Evolutionary conservation across 2,113 vertebrate genomes (phyloP).

Genomic region (Rana temporaria): DNA sequence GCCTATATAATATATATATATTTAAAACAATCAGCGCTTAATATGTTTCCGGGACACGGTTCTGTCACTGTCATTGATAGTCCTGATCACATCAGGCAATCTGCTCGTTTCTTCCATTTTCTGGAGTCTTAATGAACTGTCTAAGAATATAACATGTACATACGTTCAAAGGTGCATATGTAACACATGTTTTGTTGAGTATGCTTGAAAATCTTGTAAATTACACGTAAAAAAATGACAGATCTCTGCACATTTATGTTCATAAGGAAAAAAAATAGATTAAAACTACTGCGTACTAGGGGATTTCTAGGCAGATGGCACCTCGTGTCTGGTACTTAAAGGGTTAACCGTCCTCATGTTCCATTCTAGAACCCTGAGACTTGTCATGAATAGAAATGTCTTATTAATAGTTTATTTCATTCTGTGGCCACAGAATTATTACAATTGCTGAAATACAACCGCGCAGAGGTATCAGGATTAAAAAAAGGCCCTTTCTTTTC

Average conservation of each 20-base stretch:
- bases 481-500: not conserved
- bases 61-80: constrained; percentile 33
- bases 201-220: constrained; percentile 48
- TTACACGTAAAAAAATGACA: not conserved
- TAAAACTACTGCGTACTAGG: not conserved
- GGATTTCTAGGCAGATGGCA: not conserved
- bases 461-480: not conserved
- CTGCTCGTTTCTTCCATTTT: constrained; percentile 33
- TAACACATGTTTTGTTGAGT: constrained; percentile 48
- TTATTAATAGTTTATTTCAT: not conserved
- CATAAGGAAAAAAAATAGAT: not conserved
- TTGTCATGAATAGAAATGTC: not conserved
- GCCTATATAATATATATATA: constrained; percentile 30
- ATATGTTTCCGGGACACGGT: constrained; percentile 19
- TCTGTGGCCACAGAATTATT: constrained; percentile 10
- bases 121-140: constrained; percentile 38
- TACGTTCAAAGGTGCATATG: constrained; percentile 41
- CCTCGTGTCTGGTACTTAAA: not conserved
- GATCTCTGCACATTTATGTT: not conserved
- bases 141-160: constrained; percentile 34
- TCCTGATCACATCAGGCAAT: constrained; percentile 9
- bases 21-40: constrained; percentile 19
- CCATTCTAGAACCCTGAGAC: not conserved
- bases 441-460: not conserved
- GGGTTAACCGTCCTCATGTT: constrained; percentile 7